Evolutionary conservation across 2,888 invertebrate genomes (phyloP).

Genomic region (Meiosimyza platycephala): DNA sequence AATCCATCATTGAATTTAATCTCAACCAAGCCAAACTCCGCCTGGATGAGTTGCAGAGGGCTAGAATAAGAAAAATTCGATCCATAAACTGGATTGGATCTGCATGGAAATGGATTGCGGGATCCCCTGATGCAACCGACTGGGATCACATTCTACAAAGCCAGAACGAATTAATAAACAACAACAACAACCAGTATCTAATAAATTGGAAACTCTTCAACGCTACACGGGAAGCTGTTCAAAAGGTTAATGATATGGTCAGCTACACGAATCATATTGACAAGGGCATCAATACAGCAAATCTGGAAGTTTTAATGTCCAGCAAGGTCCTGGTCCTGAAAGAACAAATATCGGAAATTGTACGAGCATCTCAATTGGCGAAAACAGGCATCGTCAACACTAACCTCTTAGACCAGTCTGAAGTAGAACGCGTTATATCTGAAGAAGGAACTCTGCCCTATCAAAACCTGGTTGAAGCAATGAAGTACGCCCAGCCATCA

Average conservation of each 20-base stretch:
- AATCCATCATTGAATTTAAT: neutral
- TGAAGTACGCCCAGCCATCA: neutral
- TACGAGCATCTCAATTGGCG: neutral
- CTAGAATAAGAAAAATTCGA: neutral
- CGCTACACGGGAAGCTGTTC: neutral
- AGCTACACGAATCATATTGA: neutral
- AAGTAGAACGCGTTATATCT: slow-evolving; percentile 16
- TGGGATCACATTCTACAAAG: neutral
- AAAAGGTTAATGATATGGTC: neutral
- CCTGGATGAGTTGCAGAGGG: neutral
- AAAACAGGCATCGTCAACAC: slow-evolving; percentile 22
- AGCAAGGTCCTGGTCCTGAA: slow-evolving; percentile 25
- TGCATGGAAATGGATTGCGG: neutral
- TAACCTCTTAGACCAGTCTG: slow-evolving; percentile 25
- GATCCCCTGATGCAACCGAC: neutral
- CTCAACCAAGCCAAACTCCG: neutral
- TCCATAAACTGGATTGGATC: slow-evolving; percentile 2
- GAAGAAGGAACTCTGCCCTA: neutral
- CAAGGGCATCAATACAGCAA: neutral
- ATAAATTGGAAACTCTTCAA: neutral
- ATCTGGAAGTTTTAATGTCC: too few relatives aligned
- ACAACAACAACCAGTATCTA: neutral
- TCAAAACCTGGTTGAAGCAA: neutral
- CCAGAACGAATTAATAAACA: neutral
- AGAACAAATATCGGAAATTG: slow-evolving; percentile 36